Evolutionary conservation across 2,888 invertebrate genomes (phyloP).

Genomic region (Entomobrya proxima): DNA sequence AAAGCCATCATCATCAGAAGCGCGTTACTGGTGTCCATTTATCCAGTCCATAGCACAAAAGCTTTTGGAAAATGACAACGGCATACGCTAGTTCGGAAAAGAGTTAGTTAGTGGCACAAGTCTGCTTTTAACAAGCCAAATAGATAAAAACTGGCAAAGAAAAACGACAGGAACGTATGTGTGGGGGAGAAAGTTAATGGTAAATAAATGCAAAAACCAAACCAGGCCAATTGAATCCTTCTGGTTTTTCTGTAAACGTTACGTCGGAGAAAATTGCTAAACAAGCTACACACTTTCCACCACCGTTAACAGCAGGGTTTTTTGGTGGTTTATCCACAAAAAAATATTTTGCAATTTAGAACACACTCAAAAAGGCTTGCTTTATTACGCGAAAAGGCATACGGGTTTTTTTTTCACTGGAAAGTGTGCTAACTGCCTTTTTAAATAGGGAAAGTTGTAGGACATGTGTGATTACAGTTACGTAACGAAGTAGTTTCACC

Average conservation of each 20-base stretch:
- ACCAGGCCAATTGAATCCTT: background rate
- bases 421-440: too few species aligned
- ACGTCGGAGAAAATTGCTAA: too few species aligned
- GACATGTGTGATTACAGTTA: too few species aligned
- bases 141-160: background rate
- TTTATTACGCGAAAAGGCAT: too few species aligned
- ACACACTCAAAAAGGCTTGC: background rate
- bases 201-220: background rate
- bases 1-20: background rate
- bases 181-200: constrained; percentile 6
- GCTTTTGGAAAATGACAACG: background rate
- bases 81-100: background rate
- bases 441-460: too few species aligned
- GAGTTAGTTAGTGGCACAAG: background rate
- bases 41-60: background rate
- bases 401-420: too few species aligned
- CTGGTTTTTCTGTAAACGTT: background rate
- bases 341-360: background rate
- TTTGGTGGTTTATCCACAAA: background rate
- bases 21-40: background rate
- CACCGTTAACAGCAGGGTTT: background rate
- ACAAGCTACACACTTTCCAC: too few species aligned
- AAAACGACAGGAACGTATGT: background rate
- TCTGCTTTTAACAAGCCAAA: background rate
- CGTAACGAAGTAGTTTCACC: too few species aligned